A percentile compares a stretch with the other conserved stretches of the same genome.
phyloP scores from a whole-genome alignment of 2,888 invertebrate genomes.

The Lochmaea capreae region DNA sequence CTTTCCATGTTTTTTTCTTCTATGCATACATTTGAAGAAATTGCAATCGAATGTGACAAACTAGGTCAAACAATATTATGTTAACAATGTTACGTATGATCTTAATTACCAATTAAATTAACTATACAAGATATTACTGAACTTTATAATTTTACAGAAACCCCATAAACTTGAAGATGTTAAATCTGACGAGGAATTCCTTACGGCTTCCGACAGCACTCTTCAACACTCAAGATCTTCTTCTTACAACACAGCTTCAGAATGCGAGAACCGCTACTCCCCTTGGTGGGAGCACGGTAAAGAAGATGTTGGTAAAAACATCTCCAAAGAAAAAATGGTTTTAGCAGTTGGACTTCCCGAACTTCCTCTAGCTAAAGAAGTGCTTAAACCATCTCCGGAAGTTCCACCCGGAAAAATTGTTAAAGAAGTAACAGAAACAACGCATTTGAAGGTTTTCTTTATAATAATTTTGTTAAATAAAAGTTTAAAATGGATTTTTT shows the following conservation, averaged over 20 bases:
- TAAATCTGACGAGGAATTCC: slow-evolving; percentile 72
- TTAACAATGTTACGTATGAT: no score
- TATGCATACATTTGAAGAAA: no score
- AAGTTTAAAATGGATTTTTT: neutral
- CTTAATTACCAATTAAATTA: no score
- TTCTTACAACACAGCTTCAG: slow-evolving; percentile 77
- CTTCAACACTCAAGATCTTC: slow-evolving; percentile 75
- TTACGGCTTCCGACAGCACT: slow-evolving; percentile 77
- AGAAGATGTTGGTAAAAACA: slow-evolving; percentile 58
- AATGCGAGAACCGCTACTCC: slow-evolving; percentile 70
- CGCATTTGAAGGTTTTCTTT: slow-evolving; percentile 61
- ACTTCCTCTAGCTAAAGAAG: slow-evolving; percentile 59
- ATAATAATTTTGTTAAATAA: neutral
- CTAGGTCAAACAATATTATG: no score
- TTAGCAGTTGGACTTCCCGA: slow-evolving; percentile 64
- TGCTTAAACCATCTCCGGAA: slow-evolving; percentile 63
- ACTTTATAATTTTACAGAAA: slow-evolving; percentile 44
- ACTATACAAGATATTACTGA: no score
- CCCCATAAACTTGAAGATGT: slow-evolving; percentile 65
- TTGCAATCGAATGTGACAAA: no score
- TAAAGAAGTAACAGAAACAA: slow-evolving; percentile 68
- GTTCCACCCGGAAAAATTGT: slow-evolving; percentile 67
- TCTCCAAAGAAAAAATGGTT: slow-evolving; percentile 64
- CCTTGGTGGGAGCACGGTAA: slow-evolving; percentile 72
- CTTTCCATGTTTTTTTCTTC: no score